These are phyloP conservation scores for Argopecten irradians DNA, from an alignment of 1,140 invertebrate species.

Conservation along the genomic window DNA sequence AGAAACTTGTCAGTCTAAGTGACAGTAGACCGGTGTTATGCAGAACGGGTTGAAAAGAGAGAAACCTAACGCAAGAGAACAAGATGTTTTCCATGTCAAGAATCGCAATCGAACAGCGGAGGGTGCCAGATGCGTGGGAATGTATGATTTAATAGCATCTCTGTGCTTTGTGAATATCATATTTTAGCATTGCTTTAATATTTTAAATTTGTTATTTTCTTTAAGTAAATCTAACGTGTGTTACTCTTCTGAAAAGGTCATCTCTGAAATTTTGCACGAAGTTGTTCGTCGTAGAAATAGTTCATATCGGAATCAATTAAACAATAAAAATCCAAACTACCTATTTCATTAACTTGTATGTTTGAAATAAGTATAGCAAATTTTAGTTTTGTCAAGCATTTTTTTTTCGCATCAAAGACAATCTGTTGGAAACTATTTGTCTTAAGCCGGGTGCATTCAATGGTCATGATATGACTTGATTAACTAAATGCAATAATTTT, in stretches of 20 bases:
- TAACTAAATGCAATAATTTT: neutral
- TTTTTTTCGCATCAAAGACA: neutral
- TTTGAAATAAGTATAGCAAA: too few relatives aligned
- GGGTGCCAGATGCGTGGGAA: constrained; percentile 47
- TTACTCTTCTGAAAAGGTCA: neutral
- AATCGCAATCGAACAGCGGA: constrained; percentile 42
- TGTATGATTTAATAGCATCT: neutral
- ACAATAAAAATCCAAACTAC: neutral
- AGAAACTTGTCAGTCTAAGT: constrained; percentile 29
- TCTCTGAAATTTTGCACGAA: neutral
- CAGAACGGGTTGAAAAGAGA: constrained; percentile 41
- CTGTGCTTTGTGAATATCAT: neutral
- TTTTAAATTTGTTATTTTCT: neutral
- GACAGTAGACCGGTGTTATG: constrained; percentile 48
- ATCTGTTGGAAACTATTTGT: neutral
- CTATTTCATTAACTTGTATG: neutral
- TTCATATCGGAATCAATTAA: neutral
- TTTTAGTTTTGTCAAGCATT: neutral
- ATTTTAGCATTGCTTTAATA: neutral
- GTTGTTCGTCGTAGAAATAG: neutral
- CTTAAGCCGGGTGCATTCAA: neutral
- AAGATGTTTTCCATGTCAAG: constrained; percentile 58
- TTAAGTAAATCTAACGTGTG: neutral
- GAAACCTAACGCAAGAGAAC: neutral
- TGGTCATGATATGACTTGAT: neutral